Conservation (phyloP, 2,888 invertebrate genomes). For the Mystacides longicornis region DNA sequence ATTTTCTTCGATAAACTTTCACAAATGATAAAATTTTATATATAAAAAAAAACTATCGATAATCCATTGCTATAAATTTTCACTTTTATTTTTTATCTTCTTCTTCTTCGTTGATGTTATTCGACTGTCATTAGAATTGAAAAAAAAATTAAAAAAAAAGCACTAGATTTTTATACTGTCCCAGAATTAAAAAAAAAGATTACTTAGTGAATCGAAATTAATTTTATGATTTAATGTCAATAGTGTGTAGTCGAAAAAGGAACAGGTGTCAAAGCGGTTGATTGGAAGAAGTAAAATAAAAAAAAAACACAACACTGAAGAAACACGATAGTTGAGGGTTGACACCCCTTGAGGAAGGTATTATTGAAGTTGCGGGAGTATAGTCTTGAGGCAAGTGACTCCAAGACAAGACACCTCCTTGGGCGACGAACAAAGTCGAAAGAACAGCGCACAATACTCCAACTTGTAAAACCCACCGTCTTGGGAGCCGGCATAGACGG, state of each 20-base stretch:
- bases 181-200: no score
- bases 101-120: no score
- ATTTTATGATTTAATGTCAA: background rate
- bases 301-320: constrained; percentile 15
- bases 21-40: no score
- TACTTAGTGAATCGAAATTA: no score
- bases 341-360: background rate
- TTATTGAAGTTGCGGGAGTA: constrained; percentile 1
- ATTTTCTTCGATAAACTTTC: no score
- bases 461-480: constrained; percentile 21
- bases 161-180: no score
- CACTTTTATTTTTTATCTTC: no score
- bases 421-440: constrained; percentile 21
- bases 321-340: background rate
- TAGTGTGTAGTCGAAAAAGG: background rate
- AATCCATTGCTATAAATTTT: no score
- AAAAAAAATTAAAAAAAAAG: no score
- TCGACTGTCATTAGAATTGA: no score
- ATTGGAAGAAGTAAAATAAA: no score
- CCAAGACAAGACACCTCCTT: constrained; percentile 16
- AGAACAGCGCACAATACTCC: constrained; percentile 20
- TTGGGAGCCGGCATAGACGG: constrained; percentile 19
- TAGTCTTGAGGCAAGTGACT: background rate
- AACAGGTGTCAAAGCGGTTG: background rate
- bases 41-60: no score